Percentiles rank a stretch among this genome's conserved stretches.
Conservation (phyloP, 2,888 invertebrate species). For the Ypsolopha scabrella region DNA sequence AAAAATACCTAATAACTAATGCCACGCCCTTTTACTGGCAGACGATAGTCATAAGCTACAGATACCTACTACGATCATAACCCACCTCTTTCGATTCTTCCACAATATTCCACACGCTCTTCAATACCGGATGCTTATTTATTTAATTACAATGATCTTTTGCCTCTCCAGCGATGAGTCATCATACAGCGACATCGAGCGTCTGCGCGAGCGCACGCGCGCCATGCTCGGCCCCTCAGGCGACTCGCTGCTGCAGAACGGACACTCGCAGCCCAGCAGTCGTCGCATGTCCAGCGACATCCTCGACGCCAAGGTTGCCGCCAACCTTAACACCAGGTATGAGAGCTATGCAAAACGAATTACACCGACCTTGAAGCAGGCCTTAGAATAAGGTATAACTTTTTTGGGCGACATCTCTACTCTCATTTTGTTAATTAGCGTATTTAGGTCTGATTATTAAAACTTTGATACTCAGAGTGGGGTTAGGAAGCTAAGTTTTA, state of each 20-base stretch:
- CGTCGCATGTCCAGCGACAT: constrained; percentile 54
- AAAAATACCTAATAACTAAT: no score
- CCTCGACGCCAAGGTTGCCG: constrained; percentile 43
- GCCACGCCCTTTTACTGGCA: no score
- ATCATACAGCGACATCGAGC: constrained; percentile 51
- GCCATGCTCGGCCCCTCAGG: constrained; percentile 44
- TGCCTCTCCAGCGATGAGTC: constrained; percentile 55
- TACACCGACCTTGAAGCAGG: no score
- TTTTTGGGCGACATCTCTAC: no score
- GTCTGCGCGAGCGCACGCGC: constrained; percentile 48
- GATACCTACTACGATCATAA: no score
- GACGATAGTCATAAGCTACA: no score
- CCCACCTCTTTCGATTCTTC: no score
- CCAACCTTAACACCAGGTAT: constrained; percentile 59
- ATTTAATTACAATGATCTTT: not conserved
- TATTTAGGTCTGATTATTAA: no score
- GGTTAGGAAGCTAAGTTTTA: no score
- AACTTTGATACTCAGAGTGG: no score
- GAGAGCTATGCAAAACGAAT: not conserved
- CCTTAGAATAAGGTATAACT: no score
- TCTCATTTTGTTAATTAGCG: no score
- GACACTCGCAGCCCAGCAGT: constrained; percentile 51
- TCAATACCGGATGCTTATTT: not conserved
- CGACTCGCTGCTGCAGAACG: constrained; percentile 34
- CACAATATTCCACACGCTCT: not conserved